These are phyloP conservation scores for Monopterus albus DNA, from an alignment of 2,113 vertebrate species.

Conservation along the genomic window DNA sequence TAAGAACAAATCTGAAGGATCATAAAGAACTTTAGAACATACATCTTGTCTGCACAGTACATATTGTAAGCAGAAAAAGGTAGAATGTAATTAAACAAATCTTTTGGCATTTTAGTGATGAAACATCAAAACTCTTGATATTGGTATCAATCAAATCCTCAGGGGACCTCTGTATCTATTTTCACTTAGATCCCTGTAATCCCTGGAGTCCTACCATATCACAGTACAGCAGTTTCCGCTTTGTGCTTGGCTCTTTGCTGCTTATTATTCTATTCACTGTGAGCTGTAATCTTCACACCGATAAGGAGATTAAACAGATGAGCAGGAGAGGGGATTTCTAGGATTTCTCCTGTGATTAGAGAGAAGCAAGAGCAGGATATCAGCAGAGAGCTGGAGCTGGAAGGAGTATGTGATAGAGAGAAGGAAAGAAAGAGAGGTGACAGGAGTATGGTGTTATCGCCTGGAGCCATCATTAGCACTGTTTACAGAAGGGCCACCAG, in stretches of 20 bases:
- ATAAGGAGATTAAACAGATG: conserved; percentile 81
- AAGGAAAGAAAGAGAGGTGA: conserved; percentile 11
- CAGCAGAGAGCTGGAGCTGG: conserved; percentile 2
- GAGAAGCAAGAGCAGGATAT: background rate
- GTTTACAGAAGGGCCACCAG: conserved; percentile 75
- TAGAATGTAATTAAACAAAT: too few relatives aligned
- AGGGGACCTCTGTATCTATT: conserved; percentile 5
- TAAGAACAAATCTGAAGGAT: too few relatives aligned
- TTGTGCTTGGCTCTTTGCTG: conserved; percentile 22
- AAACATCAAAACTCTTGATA: background rate
- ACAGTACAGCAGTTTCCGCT: conserved; percentile 24
- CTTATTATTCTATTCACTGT: conserved; percentile 56
- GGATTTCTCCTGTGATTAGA: conserved; percentile 72
- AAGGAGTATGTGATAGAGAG: background rate
- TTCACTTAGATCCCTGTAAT: conserved; percentile 33
- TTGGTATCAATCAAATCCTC: background rate
- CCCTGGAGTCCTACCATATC: conserved; percentile 23
- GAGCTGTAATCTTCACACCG: conserved; percentile 72
- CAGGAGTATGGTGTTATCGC: conserved; percentile 60
- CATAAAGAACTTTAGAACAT: too few relatives aligned
- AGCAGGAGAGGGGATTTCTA: conserved; percentile 68
- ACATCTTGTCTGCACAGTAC: too few relatives aligned
- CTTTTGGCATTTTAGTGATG: background rate
- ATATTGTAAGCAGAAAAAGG: too few relatives aligned
- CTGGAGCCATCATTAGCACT: conserved; percentile 71